Evolutionary conservation across 2,113 vertebrate genomes (phyloP), one percentile per base, ranked within the genome.

Genomic region (Eonycteris spelaea): DNA sequence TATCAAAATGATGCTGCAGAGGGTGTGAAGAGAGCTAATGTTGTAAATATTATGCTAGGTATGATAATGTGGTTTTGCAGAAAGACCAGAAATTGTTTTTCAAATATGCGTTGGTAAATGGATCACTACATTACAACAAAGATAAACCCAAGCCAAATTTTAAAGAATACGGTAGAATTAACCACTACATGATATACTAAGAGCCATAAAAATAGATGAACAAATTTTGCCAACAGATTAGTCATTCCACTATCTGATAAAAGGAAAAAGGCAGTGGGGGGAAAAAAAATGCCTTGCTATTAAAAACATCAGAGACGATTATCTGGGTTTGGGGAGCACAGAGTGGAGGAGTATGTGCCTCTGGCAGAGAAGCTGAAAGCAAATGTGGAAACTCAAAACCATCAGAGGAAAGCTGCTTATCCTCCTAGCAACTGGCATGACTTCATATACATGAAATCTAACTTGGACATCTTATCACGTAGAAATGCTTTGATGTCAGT

Each of bases 341-440:
- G 13, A 22, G 75, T 22, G 19, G 43, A 43, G 13, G 16, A 51
- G 21, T 83, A 38, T 57, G 59, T 77, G 35, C 45, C 45, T 67
- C 59, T 96, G 94, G 88, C 84, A 92, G 45, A 90, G 85, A 22
- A 68, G 86, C 70, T 59, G 21, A 90, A 68, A 96, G 82, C 82
- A 93, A 95, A 79, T 93, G 75, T 87, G 80, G 94, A 96, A 90
- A 95, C 15, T 92, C 48, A 74, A 79, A 95, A 61, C 94, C 92
- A 87, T 91, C 97, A 63, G 48, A 96, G 75, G 55, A 83, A 84
- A 90, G 57, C 80, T 35, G 86, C 40, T 78, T 83, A 59, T 93
- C 92, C 89, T 95, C n/a, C 38, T 78, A 86, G 61, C 89, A 95
- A 74, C 95, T 95, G 94, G 74, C 48, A 24, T 86, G 89, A 83